These are phyloP conservation scores for Sycophaga agraensis DNA, from an alignment of 1,140 invertebrate species.

Conservation along the genomic window DNA sequence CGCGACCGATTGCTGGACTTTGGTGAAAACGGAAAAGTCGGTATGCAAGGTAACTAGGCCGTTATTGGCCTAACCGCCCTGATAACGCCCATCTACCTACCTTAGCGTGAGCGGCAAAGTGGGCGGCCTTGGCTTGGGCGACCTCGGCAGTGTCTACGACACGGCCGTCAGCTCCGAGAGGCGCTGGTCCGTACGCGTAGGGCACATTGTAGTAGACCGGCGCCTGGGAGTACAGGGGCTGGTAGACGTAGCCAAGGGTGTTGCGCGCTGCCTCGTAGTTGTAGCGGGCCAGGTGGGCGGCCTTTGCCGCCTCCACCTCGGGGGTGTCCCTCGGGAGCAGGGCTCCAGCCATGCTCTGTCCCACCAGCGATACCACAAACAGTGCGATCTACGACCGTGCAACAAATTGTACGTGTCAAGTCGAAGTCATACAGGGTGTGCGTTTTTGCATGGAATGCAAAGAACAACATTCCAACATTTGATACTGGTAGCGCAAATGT, in stretches of 20 bases:
- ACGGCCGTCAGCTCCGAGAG: conserved; percentile 63
- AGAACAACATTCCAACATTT: too few relatives aligned
- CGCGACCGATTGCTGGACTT: too few relatives aligned
- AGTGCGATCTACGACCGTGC: conserved; percentile 13
- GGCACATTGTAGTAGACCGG: conserved; percentile 16
- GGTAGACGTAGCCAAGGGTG: conserved; percentile 38
- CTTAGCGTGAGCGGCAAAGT: conserved; percentile 60
- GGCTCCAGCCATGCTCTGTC: conserved; percentile 21
- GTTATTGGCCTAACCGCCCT: too few relatives aligned
- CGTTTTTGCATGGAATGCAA: too few relatives aligned
- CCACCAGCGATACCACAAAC: conserved; percentile 33
- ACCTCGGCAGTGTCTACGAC: conserved; percentile 67
- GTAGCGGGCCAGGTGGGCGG: conserved; percentile 56
- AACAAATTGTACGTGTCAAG: too few relatives aligned
- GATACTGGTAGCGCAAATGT: too few relatives aligned
- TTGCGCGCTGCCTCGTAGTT: conserved; percentile 48
- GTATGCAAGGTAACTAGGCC: too few relatives aligned
- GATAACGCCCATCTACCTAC: too few relatives aligned
- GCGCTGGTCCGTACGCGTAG: conserved; percentile 51
- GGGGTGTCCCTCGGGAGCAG: conserved; percentile 54
- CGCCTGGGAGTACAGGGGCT: conserved; percentile 20
- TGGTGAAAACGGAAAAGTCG: too few relatives aligned
- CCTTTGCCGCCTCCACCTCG: conserved; percentile 64
- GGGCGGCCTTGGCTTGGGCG: conserved; percentile 62
- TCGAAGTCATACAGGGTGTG: too few relatives aligned